Evolutionary conservation across 2,797 vertebrate species (phyloP).

Genomic region (Myotis pilosus): DNA sequence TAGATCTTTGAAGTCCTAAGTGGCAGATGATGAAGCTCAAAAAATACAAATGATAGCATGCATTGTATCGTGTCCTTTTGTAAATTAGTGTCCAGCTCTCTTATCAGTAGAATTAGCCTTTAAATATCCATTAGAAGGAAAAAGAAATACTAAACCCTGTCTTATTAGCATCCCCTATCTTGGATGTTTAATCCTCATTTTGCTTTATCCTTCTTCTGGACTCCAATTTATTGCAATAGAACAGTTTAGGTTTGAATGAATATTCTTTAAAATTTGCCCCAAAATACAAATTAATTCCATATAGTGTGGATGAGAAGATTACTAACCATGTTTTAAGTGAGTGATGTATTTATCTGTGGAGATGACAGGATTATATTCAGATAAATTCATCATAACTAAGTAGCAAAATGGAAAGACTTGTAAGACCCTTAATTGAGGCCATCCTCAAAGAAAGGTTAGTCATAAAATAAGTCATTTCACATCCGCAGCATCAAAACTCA

Average conservation of each 20-base stretch:
- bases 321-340: not conserved
- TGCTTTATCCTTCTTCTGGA: not conserved
- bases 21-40: not conserved
- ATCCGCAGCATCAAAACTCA: constrained; percentile 42
- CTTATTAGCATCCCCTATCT: not conserved
- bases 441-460: not conserved
- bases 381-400: not conserved
- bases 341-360: not conserved
- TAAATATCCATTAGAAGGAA: not conserved
- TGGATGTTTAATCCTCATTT: not conserved
- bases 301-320: not conserved
- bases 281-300: not conserved
- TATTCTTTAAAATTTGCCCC: constrained; percentile 28
- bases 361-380: not conserved
- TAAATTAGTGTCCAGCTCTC: too few species aligned
- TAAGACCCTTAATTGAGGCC: not conserved
- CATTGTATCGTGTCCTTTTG: not conserved
- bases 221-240: not conserved
- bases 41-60: not conserved
- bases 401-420: not conserved
- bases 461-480: not conserved
- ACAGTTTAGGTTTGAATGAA: not conserved
- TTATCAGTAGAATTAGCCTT: not conserved
- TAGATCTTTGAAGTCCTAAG: not conserved
- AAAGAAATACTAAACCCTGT: not conserved